These are phyloP conservation scores for Stomatorhinus ivindoensis DNA, from an alignment of 2,113 vertebrate genomes.

Conservation along the genomic window DNA sequence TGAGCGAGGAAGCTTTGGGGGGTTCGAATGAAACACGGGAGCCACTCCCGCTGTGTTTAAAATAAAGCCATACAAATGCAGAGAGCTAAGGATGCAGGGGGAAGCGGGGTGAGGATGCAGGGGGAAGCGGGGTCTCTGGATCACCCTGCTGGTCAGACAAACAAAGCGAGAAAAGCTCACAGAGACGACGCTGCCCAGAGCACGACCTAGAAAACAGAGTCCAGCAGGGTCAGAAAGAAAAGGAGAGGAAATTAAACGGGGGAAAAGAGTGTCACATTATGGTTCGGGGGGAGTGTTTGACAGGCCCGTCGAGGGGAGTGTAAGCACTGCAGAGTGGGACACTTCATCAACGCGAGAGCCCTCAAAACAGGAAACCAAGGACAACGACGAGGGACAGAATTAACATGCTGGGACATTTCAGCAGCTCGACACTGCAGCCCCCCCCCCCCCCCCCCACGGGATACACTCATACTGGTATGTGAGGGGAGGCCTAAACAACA, in stretches of 20 bases:
- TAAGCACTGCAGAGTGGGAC: background rate
- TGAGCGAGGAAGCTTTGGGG: background rate
- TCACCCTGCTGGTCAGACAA: slow-evolving; percentile 33
- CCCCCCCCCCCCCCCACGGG: background rate
- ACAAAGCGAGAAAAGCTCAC: slow-evolving; percentile 22
- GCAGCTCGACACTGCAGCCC: background rate
- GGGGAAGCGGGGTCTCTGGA: slow-evolving; percentile 34
- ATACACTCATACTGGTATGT: background rate
- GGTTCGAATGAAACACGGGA: background rate
- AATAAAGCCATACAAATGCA: background rate
- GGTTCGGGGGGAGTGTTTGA: slow-evolving; percentile 21
- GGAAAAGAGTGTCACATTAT: slow-evolving; percentile 26
- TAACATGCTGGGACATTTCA: background rate
- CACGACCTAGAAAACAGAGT: slow-evolving; percentile 25
- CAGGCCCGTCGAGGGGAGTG: background rate
- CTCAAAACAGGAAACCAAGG: background rate
- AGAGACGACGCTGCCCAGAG: slow-evolving; percentile 28
- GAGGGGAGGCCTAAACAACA: background rate
- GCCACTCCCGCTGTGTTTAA: background rate
- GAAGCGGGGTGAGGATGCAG: slow-evolving; percentile 24
- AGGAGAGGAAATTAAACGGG: slow-evolving; percentile 32
- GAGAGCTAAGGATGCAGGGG: background rate
- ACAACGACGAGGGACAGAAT: slow-evolving; percentile 1
- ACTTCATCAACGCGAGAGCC: slow-evolving; percentile 18
- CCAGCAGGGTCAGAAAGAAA: slow-evolving; percentile 15